Conservation (phyloP, 2,113 vertebrate genomes). For the Rhinolophus ferrumequinum region DNA sequence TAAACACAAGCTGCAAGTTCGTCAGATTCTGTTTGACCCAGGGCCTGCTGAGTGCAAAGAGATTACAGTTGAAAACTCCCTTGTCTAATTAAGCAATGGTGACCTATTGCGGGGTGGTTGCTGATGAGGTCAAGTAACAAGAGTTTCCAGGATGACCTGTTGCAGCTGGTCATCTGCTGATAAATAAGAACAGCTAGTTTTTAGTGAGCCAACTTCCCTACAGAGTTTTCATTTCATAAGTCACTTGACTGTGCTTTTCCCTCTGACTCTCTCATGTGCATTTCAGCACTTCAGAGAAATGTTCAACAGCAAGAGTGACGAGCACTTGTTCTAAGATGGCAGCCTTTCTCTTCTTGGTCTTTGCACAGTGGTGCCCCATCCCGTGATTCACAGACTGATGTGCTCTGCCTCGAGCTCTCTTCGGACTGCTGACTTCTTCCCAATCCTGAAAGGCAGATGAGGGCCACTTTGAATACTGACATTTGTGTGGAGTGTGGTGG, state of each 20-base stretch:
- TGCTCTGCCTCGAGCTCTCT: background rate
- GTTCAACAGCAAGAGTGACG: background rate
- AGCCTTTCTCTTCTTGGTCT: background rate
- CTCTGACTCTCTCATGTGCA: background rate
- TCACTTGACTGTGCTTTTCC: background rate
- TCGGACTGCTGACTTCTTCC: background rate
- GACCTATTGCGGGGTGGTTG: constrained; percentile 77
- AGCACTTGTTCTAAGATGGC: background rate
- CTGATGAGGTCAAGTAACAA: constrained; percentile 69
- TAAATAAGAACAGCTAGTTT: constrained; percentile 49
- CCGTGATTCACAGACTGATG: background rate
- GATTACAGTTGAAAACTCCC: constrained; percentile 78
- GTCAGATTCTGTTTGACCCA: constrained; percentile 84
- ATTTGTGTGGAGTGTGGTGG: background rate
- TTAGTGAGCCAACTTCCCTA: constrained; percentile 44
- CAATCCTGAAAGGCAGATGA: background rate
- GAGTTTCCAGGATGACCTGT: constrained; percentile 63
- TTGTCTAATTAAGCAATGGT: constrained; percentile 68
- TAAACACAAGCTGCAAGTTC: constrained; percentile 83
- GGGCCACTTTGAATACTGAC: background rate
- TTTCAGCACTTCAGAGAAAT: background rate
- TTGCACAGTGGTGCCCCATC: background rate
- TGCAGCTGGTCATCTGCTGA: constrained; percentile 76
- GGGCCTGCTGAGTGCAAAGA: constrained; percentile 81
- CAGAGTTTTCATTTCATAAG: constrained; percentile 44